These are phyloP conservation scores for Saturnia pavonia DNA, from an alignment of 2,888 invertebrate species.

Conservation along the genomic window DNA sequence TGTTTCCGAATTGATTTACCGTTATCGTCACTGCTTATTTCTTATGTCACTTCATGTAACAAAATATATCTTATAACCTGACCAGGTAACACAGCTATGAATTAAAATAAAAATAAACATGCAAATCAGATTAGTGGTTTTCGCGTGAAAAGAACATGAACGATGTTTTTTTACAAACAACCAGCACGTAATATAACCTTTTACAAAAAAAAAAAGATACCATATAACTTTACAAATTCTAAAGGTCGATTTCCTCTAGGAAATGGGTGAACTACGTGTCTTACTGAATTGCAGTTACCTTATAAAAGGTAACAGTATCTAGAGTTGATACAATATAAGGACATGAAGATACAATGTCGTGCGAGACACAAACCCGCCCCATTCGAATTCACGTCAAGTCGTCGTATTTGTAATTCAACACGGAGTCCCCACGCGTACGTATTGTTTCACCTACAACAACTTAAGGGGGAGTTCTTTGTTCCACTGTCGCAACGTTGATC, in stretches of 20 bases:
- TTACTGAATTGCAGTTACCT: slow-evolving; percentile 19
- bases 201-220: not conserved
- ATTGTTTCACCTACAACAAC: slow-evolving; percentile 71
- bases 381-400: slow-evolving; percentile 77
- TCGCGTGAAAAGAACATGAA: too few species aligned
- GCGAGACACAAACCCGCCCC: slow-evolving; percentile 40
- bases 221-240: not conserved
- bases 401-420: slow-evolving; percentile 78
- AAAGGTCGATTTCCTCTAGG: slow-evolving; percentile 11
- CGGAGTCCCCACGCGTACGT: slow-evolving; percentile 62
- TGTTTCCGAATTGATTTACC: too few species aligned
- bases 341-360: slow-evolving; percentile 23
- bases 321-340: slow-evolving; percentile 8
- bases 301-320: slow-evolving; percentile 9
- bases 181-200: not conserved
- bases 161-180: too few species aligned
- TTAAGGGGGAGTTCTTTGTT: slow-evolving; percentile 43
- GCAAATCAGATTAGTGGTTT: too few species aligned
- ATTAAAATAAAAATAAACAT: too few species aligned
- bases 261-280: slow-evolving; percentile 16
- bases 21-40: too few species aligned
- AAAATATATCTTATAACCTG: too few species aligned
- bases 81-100: too few species aligned
- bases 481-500: slow-evolving; percentile 21
- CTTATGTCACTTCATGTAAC: too few species aligned